Base-by-base conservation (phyloP, 2,113 vertebrate species). In the Protobothrops flavoviridis region DNA sequence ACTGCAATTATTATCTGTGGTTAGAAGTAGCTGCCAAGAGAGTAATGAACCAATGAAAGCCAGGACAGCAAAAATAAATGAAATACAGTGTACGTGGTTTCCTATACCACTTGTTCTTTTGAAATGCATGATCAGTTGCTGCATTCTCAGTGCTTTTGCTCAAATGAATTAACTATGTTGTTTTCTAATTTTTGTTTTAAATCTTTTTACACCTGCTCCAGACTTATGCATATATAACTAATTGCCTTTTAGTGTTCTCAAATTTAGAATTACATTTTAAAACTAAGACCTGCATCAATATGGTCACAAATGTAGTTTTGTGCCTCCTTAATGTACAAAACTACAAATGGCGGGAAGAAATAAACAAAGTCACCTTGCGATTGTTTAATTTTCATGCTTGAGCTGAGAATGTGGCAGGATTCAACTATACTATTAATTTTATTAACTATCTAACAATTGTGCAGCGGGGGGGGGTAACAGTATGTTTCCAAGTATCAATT, bases 151-250 rank as follows among this genome's bases (percentile, higher is more conserved):
- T 93, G 87, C 23, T 85, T 39, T 81, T 81, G 33, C 23, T 94
- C 0, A 45, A 94, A 94, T 85, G 13, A 85, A 85, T 64, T 90
- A 50, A 89, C 43, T 90, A 90, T 50, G 0, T 96, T 0, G 0
- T 45, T 95, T 96, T 96, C 55, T 59, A 81, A 43, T 43, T 20
- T 81, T 81, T 81, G 69, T 81, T 81, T 81, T 81, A 81, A 97
- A 94, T 96, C 95, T 96, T 94, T 96, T 96, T 96, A 95, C 94
- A 97, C 95, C 94, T 0, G 95, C 95, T 94, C 94, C 97, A 96
- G 93, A 93, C 95, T 95, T 96, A 95, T 96, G 95, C 95, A 96
- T 95, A 94, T 95, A 94, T 95, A 95, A 94, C 94, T 96, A 97
- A 96, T 94, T 95, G 95, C 95, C 94, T 96, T 95, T 97, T 95